A percentile compares a stretch with the other conserved stretches of the same genome.
These are phyloP conservation scores for Phymatocera aterrima DNA, from an alignment of 2,888 invertebrate genomes.

Conservation along the genomic window DNA sequence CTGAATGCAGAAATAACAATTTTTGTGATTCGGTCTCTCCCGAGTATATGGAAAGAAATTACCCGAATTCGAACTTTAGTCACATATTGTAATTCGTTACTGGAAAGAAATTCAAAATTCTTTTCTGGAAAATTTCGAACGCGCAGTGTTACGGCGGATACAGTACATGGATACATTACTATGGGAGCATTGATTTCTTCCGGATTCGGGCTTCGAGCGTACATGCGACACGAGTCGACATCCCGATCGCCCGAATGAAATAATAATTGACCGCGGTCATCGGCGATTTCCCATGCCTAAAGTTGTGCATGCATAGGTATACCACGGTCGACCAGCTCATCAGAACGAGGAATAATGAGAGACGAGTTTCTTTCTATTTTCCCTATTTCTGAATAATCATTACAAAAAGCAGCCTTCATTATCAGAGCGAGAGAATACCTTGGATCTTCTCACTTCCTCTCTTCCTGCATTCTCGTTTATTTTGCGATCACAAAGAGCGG, in stretches of 20 bases:
- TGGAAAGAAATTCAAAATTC: neutral
- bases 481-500: too few relatives aligned
- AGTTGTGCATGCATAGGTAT: too few relatives aligned
- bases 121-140: neutral
- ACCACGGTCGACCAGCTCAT: neutral
- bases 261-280: slow-evolving; percentile 13
- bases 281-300: slow-evolving; percentile 22
- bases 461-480: too few relatives aligned
- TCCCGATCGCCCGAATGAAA: slow-evolving; percentile 7
- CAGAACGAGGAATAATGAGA: neutral
- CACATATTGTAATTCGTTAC: too few relatives aligned
- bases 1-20: too few relatives aligned
- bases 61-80: too few relatives aligned
- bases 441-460: too few relatives aligned
- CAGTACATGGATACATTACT: neutral
- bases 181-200: slow-evolving; percentile 13
- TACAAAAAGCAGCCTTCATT: slow-evolving; percentile 9
- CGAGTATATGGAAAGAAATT: too few relatives aligned
- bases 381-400: neutral
- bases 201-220: neutral
- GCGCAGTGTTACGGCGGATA: neutral
- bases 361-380: neutral
- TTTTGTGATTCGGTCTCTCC: too few relatives aligned
- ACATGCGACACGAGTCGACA: neutral
- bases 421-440: slow-evolving; percentile 13